Conservation (phyloP, 2,113 vertebrate genomes). For the Tretioscincus oriximinensis region DNA sequence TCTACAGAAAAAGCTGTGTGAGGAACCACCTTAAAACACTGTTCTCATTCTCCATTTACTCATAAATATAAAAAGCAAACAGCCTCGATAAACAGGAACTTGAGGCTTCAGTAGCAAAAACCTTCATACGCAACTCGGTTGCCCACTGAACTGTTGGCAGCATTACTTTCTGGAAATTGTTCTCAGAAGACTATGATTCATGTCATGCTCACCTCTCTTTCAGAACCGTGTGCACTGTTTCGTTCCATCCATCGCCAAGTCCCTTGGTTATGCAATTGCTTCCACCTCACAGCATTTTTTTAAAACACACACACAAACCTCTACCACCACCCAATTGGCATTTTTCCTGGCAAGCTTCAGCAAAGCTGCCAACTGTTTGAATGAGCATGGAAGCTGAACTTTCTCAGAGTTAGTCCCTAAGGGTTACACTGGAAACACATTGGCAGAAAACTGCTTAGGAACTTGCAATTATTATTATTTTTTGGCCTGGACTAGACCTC, state of each 20-base stretch:
- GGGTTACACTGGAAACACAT: accelerated
- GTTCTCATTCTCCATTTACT: slow-evolving; percentile 53
- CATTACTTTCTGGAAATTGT: slow-evolving; percentile 38
- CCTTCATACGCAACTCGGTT: slow-evolving; percentile 32
- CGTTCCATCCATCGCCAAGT: background rate
- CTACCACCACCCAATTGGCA: accelerated
- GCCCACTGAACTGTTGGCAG: slow-evolving; percentile 42
- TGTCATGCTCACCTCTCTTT: slow-evolving; percentile 16
- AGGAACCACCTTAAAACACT: slow-evolving; percentile 42
- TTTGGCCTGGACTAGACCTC: slow-evolving; percentile 6
- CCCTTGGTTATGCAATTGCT: background rate
- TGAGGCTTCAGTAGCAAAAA: slow-evolving; percentile 52
- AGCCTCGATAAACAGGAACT: slow-evolving; percentile 69
- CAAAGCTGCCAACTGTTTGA: slow-evolving; percentile 3
- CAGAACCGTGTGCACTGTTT: background rate
- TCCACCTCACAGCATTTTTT: background rate
- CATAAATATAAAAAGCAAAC: slow-evolving; percentile 42
- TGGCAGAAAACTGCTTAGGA: slow-evolving; percentile 40
- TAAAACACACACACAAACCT: background rate
- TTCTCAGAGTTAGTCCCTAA: background rate
- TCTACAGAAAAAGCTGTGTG: slow-evolving; percentile 26
- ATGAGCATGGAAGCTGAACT: background rate
- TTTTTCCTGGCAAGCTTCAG: background rate
- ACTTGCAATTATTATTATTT: slow-evolving; percentile 27
- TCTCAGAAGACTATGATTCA: slow-evolving; percentile 33